Conservation (phyloP, 2,797 vertebrate species). For the Pelochelys cantorii region DNA sequence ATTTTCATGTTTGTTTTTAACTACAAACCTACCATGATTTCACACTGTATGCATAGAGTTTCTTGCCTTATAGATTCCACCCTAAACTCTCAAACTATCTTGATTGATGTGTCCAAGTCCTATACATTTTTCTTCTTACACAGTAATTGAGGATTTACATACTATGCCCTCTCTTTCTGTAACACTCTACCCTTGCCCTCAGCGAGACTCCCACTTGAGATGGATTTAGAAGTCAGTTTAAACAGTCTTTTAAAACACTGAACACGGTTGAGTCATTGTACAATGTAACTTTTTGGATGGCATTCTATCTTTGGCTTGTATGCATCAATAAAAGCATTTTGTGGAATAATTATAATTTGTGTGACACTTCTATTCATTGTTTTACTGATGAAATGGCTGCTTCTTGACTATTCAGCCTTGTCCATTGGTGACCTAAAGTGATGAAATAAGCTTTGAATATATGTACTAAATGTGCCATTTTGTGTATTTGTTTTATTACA, state of each 20-base stretch:
- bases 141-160: not conserved
- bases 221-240: not conserved
- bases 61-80: not conserved
- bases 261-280: not conserved
- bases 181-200: slow-evolving; percentile 26
- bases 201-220: slow-evolving; percentile 27
- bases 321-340: slow-evolving; percentile 66
- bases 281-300: not conserved
- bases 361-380: not conserved
- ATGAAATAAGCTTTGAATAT: not conserved
- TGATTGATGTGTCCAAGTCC: not conserved
- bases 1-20: not conserved
- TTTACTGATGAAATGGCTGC: slow-evolving; percentile 16
- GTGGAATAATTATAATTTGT: not conserved
- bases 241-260: not conserved
- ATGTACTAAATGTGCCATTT: not conserved
- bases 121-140: not conserved
- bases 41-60: fast-evolving
- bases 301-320: not conserved
- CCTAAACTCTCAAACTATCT: not conserved
- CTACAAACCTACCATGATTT: not conserved
- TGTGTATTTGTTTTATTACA: not conserved
- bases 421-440: not conserved
- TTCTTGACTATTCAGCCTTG: not conserved
- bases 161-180: not conserved